phyloP scores from a whole-genome alignment of 53 echinoderm and acorn worm species.

The Actinopyga echinites region DNA sequence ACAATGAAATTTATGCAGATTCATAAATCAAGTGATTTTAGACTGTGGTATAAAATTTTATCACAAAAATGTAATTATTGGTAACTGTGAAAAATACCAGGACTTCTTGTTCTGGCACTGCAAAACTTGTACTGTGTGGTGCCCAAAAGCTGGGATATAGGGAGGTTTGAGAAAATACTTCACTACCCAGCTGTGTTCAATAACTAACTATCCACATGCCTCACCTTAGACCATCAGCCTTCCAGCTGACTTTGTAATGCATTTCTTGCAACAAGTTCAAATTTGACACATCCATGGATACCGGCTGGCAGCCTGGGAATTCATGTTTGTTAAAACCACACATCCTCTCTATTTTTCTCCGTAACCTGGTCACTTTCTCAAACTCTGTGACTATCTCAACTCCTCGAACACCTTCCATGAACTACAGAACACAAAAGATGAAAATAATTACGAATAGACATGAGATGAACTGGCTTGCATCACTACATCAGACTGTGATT shows the following conservation, averaged over 20 bases:
- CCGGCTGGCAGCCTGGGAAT: constrained; percentile 87
- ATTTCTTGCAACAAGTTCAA: constrained; percentile 63
- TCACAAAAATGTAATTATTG: no score
- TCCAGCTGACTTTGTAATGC: constrained; percentile 97
- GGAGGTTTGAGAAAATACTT: no score
- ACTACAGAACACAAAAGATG: constrained; percentile 37
- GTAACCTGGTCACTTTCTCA: constrained; percentile 66
- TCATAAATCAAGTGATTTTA: no score
- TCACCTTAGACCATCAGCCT: constrained; percentile 95
- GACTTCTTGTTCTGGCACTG: no score
- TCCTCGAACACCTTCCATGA: constrained; percentile 92
- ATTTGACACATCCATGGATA: constrained; percentile 85
- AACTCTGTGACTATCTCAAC: constrained; percentile 81
- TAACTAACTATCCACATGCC: background rate
- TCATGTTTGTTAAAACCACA: constrained; percentile 69
- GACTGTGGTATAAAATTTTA: no score
- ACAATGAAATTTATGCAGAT: no score
- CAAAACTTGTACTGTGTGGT: no score
- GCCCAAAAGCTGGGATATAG: no score
- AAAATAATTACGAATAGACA: no score
- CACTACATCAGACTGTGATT: no score
- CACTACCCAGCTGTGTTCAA: background rate
- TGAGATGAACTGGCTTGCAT: no score
- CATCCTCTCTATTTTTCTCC: constrained; percentile 70
- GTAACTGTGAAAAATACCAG: no score